Base-by-base conservation (phyloP, 37 sponge, comb jelly and placozoan species). In the Mnemiopsis leidyi region DNA sequence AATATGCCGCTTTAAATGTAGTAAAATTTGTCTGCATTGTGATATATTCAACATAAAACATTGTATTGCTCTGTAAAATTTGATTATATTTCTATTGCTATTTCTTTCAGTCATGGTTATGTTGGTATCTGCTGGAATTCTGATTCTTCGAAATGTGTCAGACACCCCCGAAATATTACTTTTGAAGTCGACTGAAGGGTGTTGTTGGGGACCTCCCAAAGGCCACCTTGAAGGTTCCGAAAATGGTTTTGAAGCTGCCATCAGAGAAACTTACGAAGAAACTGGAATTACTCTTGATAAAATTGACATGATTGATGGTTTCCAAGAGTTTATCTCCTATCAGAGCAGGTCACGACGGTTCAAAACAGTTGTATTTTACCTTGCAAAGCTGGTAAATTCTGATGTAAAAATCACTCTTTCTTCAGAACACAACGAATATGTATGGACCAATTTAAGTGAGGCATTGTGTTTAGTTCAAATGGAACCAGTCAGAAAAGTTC, bases 311-410 rank as follows among this genome's bases (percentile, higher is more conserved):
- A 26, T 85, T 32, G 90, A 85, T 85, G 90, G 90, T 23, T 85
- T 85, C 23, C 90, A 40, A 40, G 90, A 85, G 39, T n/a, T 85
- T 0, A 40, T 85, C 40, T 38, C 90, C 20, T 85, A 85, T 26
- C 40, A 40, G 39, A 85, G 90, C 29, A 13, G 90, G 61, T 85
- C 90, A 39, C 1, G 61, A n/a, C 40, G 90, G 29, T 40, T 40
- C 90, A 85, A 85, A 85, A 85, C 90, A 23, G 90, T 85, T 26
- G 61, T 40, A n/a, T 85, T 85, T 40, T 85, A 36, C 90, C 61
- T 85, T 3, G 90, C 38, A 39, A 38, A 40, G 16, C 25, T 85
- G 7, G n/a, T 23, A 23, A 61, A 85, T 28, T 85, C 90, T 39
- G 36, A 33, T 25, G 90, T 37, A 1, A 28, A 85, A 39, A 85